A percentile compares a stretch with the other conserved stretches of the same genome.
Evolutionary conservation across 2,113 vertebrate species (phyloP).

Genomic region (Heteronetta atricapilla): DNA sequence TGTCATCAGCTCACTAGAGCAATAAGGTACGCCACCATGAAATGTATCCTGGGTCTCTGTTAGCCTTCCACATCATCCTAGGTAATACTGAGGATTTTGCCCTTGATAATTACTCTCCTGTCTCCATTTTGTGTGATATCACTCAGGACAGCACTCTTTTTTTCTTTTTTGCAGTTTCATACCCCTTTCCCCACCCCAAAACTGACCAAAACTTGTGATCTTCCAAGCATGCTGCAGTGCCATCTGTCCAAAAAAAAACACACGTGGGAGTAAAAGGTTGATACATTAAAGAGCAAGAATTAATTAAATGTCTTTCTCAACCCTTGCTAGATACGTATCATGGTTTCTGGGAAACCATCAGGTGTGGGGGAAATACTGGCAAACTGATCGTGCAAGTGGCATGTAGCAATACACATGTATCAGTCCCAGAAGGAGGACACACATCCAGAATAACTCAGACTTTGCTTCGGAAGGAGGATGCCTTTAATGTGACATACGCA

Average conservation of each 20-base stretch:
- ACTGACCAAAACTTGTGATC: rapidly evolving
- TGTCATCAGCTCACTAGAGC: not conserved
- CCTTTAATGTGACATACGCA: not conserved
- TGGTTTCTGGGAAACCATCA: slow-evolving; percentile 49
- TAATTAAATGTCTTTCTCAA: slow-evolving; percentile 61
- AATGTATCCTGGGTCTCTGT: not conserved
- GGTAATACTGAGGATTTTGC: not conserved
- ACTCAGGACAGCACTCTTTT: not conserved
- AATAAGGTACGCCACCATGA: not conserved
- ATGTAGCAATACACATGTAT: not conserved
- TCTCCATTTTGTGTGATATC: not conserved
- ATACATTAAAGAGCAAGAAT: not conserved
- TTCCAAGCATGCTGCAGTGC: not conserved
- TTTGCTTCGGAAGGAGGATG: not conserved
- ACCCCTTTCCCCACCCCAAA: not conserved
- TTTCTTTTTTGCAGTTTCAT: not conserved
- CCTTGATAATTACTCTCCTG: not conserved
- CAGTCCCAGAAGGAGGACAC: not conserved
- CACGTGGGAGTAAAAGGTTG: not conserved
- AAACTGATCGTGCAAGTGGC: not conserved
- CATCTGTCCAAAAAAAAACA: not conserved
- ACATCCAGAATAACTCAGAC: not conserved
- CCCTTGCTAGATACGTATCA: slow-evolving; percentile 29
- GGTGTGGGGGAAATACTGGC: not conserved
- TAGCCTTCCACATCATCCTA: not conserved